Conservation (phyloP, 1,140 invertebrate species). For the Monochamus saltuarius region DNA sequence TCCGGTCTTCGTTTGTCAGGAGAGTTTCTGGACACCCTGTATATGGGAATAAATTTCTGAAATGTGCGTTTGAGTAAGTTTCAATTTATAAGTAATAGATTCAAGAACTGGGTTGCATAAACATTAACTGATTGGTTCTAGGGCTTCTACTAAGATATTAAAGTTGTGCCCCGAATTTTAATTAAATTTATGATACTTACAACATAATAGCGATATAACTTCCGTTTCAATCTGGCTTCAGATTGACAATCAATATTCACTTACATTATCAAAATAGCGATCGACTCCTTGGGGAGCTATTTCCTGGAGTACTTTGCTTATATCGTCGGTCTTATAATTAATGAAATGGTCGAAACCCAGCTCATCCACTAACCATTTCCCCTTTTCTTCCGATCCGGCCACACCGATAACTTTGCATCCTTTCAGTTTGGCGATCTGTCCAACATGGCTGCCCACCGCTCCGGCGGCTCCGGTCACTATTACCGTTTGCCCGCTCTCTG, state of each 20-base stretch:
- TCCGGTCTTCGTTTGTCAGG: too few relatives aligned
- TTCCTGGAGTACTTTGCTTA: slow-evolving; percentile 58
- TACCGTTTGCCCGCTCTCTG: slow-evolving; percentile 66
- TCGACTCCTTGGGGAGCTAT: slow-evolving; percentile 68
- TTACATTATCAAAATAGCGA: slow-evolving; percentile 74
- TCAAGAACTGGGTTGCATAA: too few relatives aligned
- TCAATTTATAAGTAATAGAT: too few relatives aligned
- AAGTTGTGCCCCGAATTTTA: too few relatives aligned
- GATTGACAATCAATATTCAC: background rate
- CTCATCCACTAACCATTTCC: slow-evolving; percentile 62
- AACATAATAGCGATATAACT: slow-evolving; percentile 73
- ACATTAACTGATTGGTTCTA: too few relatives aligned
- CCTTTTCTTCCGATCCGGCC: slow-evolving; percentile 70
- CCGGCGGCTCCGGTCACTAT: slow-evolving; percentile 67
- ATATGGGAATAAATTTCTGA: too few relatives aligned
- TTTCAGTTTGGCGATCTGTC: slow-evolving; percentile 58
- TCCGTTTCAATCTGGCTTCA: slow-evolving; percentile 66
- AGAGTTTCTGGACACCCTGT: too few relatives aligned
- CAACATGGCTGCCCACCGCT: slow-evolving; percentile 70
- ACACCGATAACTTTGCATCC: slow-evolving; percentile 68
- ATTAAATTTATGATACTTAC: too few relatives aligned
- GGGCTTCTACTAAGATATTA: too few relatives aligned
- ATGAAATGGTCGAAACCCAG: slow-evolving; percentile 69
- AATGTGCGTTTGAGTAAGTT: too few relatives aligned
- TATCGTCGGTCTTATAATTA: slow-evolving; percentile 68